Evolutionary conservation across 2,113 vertebrate species (phyloP), one percentile per base, ranked within the genome.

Genomic region (Pterocles orientalis): DNA sequence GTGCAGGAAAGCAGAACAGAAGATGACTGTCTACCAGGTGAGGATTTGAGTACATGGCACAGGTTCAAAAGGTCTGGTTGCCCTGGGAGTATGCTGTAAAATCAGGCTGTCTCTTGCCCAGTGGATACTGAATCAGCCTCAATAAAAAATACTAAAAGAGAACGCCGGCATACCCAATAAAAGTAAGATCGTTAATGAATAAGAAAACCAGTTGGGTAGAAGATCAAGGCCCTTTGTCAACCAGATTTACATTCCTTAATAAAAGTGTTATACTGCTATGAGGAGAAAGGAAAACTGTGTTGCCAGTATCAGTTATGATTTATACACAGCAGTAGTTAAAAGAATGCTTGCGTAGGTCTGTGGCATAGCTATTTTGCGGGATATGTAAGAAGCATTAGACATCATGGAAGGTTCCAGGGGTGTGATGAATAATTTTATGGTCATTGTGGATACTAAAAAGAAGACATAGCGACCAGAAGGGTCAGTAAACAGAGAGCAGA

Each of bases 221-320:
- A 90, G 79, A 86, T 92, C 75, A 70, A 95, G 75, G 54, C 21
- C 18, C 34, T 77, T 39, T 83, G 85, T 77, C 88, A 83, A 66
- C 31, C 61, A 73, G 50, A 90, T 88, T 92, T 94, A 90, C 64
- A 70, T 83, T 70, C 25, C 25, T n/a, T 83, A 90, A 83, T 93
- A 86, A 94, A 94, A 94, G n/a, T 88, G 61, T 82, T 88, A 61
- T 80, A 90, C 28, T 60, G 88, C 48, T 92, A 6, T 23, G 20
- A 92, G 69, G 13, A 73, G 69, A 92, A 89, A 84, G 36, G 29
- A 92, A 86, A 92, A 86, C 58, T 66, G 36, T 65, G 25, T 71
- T 92, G 60, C 39, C 48, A 57, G 14, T 43, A 87, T 87, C 39
- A 82, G 39, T 43, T 79, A 45, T 76, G 56, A 92, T 89, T 92